Base-by-base conservation (phyloP, 2,888 invertebrate species). In the Diploptera punctata region DNA sequence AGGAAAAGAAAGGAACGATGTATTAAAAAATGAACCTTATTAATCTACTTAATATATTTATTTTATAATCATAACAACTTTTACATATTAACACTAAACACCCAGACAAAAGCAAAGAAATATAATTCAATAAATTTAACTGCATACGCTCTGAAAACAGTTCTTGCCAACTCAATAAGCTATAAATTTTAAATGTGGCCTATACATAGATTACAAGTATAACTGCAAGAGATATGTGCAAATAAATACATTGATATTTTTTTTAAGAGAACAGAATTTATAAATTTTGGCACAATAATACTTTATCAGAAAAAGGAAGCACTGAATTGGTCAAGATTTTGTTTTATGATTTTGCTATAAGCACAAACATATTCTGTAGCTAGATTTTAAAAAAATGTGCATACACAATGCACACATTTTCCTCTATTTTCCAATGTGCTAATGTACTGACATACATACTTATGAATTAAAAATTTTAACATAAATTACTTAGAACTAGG, bases 281-380 rank as follows among this genome's bases (percentile, higher is more conserved):
- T n/a, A n/a, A 26, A 65, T 29, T 70, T 70, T 70, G 70, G 70
- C 70, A 70, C 70, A 65, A 18, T 16, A 44, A 65, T 18, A 70
- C 21, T 47, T n/a, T 57, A 62, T 44, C 31, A 47, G 47, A 38
- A 62, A 29, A 70, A 70, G 70, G 70, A 70, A 70, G 70, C 70
- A 70, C 70, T 21, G 43, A 44, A n/a, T 65, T 65, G 65, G 29
- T 65, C 47, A 57, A 57, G 4, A 16, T 2, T 52, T 13, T 24
- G 24, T 24, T 52, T 57, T 31, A 16, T 24, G 0, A 57, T 4
- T 52, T 16, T 16, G n/a, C 29, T 57, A 57, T 29, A 16, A 29
- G 57, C 24, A 31, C 21, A 52, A 52, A 52, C 52, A 52, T 21
- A 52, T 21, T 18, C 52, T 52, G 57, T n/a, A 57, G 29, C 31